Base-by-base conservation (phyloP, 2,113 vertebrate species). In the Hirundichthys speculiger region DNA sequence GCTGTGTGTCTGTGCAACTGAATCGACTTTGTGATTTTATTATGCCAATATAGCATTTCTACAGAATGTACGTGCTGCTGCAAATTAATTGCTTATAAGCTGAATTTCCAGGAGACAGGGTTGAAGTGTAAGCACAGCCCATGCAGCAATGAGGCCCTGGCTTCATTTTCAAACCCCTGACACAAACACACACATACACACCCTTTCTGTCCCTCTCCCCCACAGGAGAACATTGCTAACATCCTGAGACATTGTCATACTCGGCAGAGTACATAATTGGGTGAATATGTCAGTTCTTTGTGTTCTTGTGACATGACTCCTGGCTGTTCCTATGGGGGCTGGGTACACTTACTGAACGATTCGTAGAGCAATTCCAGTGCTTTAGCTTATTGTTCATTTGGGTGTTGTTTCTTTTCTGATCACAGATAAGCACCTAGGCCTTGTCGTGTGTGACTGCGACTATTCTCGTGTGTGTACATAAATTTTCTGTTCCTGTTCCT, bases 211-310 rank as follows among this genome's bases (percentile, higher is more conserved):
- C 74, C 65, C 34, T 52, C 48, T 48, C 74, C 73, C 71, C 77
- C 79, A 43, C 77, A 69, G 72, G 83, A 88, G 79, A 91, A 86
- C 69, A 71, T 83, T 82, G 81, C 80, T 88, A 84, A 87, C 89
- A 86, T 86, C 48, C 73, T 84, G 18, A 45, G 88, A 92, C 90
- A 90, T 86, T 91, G 72, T 77, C 80, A 70, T 88, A 90, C 91
- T 87, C 88, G 62, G 84, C 84, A 84, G 90, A 91, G 86, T 85
- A 88, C 82, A 81, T 92, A 89, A 92, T 89, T 89, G 84, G 86
- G 80, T 85, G 82, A 90, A 88, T 89, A 89, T 91, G 90, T 89
- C 90, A 90, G 83, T 65, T 73, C 82, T 90, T 89, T 88, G 83
- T 89, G 82, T 88, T 91, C 77, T 82, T 80, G 79, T 90, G 86